phyloP scores from a whole-genome alignment of 1,140 invertebrate species.

The Leucophenga varia region DNA sequence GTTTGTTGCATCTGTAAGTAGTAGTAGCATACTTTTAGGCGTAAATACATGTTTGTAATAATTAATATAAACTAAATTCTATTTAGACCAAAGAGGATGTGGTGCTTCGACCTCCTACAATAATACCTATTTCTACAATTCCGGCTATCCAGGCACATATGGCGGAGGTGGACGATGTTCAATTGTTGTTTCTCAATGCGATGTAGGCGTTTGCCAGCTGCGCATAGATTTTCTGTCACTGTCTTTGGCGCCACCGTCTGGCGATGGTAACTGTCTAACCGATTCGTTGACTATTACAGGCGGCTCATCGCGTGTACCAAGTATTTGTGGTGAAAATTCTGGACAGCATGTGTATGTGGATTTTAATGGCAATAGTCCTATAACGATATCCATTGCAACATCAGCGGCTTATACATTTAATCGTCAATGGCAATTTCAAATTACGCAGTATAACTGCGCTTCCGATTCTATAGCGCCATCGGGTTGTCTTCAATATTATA shows the following conservation, averaged over 20 bases:
- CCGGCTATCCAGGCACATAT: conserved; percentile 68
- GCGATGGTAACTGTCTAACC: conserved; percentile 69
- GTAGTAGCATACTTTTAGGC: neutral
- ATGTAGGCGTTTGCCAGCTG: conserved; percentile 73
- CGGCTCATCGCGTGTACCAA: conserved; percentile 65
- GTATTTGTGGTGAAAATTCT: conserved; percentile 77
- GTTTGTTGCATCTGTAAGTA: conserved; percentile 79
- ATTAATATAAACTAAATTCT: neutral
- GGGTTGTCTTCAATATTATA: conserved; percentile 80
- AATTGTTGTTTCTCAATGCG: conserved; percentile 69
- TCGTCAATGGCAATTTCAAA: conserved; percentile 75
- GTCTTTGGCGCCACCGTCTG: conserved; percentile 70
- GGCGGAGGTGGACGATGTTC: conserved; percentile 68
- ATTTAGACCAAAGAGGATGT: conserved; percentile 68
- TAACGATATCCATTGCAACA: conserved; percentile 69
- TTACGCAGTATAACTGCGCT: conserved; percentile 73
- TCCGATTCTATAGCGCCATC: conserved; percentile 64
- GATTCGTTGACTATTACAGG: conserved; percentile 73
- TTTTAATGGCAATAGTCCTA: conserved; percentile 68
- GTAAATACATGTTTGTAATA: neutral
- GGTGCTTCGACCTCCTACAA: conserved; percentile 70
- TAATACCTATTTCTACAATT: conserved; percentile 81
- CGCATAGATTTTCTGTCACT: conserved; percentile 77
- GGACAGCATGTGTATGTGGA: conserved; percentile 81
- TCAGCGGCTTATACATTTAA: conserved; percentile 62